Base-by-base conservation (phyloP, 2,797 vertebrate genomes). In the Remorina albescens region DNA sequence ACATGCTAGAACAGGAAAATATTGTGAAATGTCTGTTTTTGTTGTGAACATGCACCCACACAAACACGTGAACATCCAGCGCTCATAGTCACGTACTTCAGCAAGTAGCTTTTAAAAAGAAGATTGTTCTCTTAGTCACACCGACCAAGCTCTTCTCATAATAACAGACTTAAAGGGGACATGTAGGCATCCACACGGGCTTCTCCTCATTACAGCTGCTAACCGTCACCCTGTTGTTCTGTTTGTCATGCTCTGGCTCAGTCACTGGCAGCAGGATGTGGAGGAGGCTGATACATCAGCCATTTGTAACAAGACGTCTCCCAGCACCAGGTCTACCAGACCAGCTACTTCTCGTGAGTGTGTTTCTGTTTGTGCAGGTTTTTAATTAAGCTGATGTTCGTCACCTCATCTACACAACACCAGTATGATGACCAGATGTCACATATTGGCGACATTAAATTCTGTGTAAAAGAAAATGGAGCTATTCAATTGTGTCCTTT, bases 241-340 rank as follows among this genome's bases (percentile, higher is more conserved):
- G 41, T 78, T 74, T 68, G 44, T 9, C 71, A 1, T 69, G 67
- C 67, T 88, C 61, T 74, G 36, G 85, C 55, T 64, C 86, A 99
- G 97, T 78, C 90, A 93, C 19, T 97, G 97, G 97, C 92, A 93
- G 13, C 97, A 98, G 93, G 97, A 99, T 62, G 93, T 99, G 0
- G 96, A 98, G 77, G 92, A 92, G 0, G 95, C 95, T 0, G 89
- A 95, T 63, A 95, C 96, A 9, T 81, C 90, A 55, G 84, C 90
- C 0, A 93, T 93, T 80, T 94, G 94, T 77, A 94, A 93, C 85
- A 88, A 71, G 77, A 94, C 95, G 0, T 72, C 78, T 19, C 54
- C 85, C 42, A 92, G 55, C 23, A 34, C 84, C 39, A 92, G 84
- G 55, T 6, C 87, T 61, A 15, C 71, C 37, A 75, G 63, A 60